Percentiles rank a stretch among this genome's conserved stretches.
Conservation (phyloP, 2,113 vertebrate species). For the Oncorhynchus mykiss region DNA sequence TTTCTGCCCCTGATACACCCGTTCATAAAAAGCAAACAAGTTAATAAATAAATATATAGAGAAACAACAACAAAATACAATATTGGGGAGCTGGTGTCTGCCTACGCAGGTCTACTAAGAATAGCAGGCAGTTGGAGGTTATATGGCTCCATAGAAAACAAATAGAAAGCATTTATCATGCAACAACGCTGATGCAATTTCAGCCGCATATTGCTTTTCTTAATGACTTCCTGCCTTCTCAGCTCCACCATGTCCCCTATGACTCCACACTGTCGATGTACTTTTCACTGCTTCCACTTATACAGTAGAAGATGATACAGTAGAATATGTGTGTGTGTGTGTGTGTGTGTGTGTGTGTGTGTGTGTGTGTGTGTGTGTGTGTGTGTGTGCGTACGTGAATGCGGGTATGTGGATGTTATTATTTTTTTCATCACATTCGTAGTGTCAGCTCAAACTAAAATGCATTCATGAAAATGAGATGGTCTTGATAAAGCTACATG, state of each 20-base stretch:
- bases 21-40: slow-evolving; percentile 16
- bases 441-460: not conserved
- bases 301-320: not conserved
- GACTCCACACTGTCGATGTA: slow-evolving; percentile 33
- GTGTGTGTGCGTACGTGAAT: no score
- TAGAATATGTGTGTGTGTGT: not conserved
- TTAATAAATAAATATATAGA: slow-evolving; percentile 16
- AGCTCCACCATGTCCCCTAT: slow-evolving; percentile 43
- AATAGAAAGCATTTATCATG: slow-evolving; percentile 57
- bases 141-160: slow-evolving; percentile 29
- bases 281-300: slow-evolving; percentile 3
- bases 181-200: slow-evolving; percentile 65
- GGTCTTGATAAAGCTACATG: no score
- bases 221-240: slow-evolving; percentile 54
- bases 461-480: no score
- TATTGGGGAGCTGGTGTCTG: not conserved
- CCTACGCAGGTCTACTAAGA: slow-evolving; percentile 15
- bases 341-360: no score
- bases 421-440: not conserved
- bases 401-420: not conserved
- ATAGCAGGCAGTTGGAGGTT: slow-evolving; percentile 32
- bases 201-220: slow-evolving; percentile 59
- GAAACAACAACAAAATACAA: slow-evolving; percentile 9
- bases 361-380: no score
- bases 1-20: not conserved